Percentiles rank a stretch among this genome's conserved stretches.
Conservation (phyloP, 2,888 invertebrate genomes). For the Diachrysia chrysitis region DNA sequence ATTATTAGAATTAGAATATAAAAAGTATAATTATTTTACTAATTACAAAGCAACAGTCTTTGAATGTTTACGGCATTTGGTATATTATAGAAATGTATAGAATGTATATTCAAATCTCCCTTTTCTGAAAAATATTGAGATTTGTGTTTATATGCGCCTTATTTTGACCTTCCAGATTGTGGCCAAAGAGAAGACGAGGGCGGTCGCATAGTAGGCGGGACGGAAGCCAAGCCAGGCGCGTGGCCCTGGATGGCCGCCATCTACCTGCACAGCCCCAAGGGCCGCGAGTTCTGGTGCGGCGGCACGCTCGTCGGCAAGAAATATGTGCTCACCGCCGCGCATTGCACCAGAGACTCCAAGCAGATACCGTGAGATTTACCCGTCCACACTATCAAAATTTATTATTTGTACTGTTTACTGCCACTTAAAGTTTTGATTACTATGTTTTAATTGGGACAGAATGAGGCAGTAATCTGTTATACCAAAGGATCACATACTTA, state of each 20-base stretch:
- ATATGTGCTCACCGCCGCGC: slow-evolving; percentile 96
- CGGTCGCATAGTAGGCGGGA: slow-evolving; percentile 97
- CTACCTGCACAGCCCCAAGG: slow-evolving; percentile 94
- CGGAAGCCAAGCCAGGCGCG: slow-evolving; percentile 94
- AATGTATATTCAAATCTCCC: too few relatives aligned
- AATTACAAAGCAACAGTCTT: background rate
- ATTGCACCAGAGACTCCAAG: slow-evolving; percentile 96
- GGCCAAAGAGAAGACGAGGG: slow-evolving; percentile 95
- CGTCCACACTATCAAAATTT: background rate
- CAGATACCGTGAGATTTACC: slow-evolving; percentile 93
- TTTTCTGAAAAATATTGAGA: too few relatives aligned
- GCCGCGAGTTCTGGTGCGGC: slow-evolving; percentile 98
- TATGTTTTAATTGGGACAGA: too few relatives aligned
- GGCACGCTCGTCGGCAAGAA: slow-evolving; percentile 95
- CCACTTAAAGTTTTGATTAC: too few relatives aligned
- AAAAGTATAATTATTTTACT: background rate
- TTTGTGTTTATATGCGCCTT: too few relatives aligned
- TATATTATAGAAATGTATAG: too few relatives aligned
- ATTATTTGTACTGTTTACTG: too few relatives aligned
- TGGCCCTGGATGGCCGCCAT: slow-evolving; percentile 99
- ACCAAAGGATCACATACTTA: too few relatives aligned
- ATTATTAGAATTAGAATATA: too few relatives aligned
- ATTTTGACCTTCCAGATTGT: slow-evolving; percentile 89
- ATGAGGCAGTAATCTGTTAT: too few relatives aligned
- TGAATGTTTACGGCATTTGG: too few relatives aligned